phyloP scores from a whole-genome alignment of 2,888 invertebrate genomes.

The Limnephilus rhombicus region DNA sequence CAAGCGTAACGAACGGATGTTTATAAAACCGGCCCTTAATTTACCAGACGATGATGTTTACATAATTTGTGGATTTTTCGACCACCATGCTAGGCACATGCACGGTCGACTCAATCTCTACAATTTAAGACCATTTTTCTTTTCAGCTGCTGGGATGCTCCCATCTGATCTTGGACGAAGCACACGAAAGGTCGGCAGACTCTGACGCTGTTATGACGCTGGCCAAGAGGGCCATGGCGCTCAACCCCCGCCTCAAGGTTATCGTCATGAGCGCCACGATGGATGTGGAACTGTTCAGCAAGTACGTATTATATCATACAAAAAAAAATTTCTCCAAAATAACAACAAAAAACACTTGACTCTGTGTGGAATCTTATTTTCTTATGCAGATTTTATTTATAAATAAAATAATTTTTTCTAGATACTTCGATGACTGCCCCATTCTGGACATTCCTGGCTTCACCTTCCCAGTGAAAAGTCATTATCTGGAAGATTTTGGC shows the following conservation, averaged over 20 bases:
- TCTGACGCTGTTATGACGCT: conserved; percentile 82
- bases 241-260: conserved; percentile 79
- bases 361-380: background rate
- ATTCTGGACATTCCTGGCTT: conserved; percentile 78
- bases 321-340: background rate
- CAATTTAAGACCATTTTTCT: background rate
- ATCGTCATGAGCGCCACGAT: conserved; percentile 87
- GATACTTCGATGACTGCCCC: conserved; percentile 74
- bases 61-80: too few species aligned
- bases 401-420: conserved; percentile 66
- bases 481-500: conserved; percentile 78
- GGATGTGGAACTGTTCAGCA: conserved; percentile 79
- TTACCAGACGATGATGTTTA: too few species aligned
- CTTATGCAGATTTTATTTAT: too few species aligned
- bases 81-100: too few species aligned
- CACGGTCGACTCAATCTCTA: too few species aligned
- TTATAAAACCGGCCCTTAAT: too few species aligned
- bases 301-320: conserved; percentile 72
- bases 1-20: too few species aligned
- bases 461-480: conserved; percentile 79
- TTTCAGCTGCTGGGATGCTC: conserved; percentile 76
- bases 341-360: background rate
- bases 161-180: conserved; percentile 86
- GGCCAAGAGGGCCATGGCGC: conserved; percentile 76
- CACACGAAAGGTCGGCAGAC: conserved; percentile 84